Percentiles rank a stretch among this genome's conserved stretches.
phyloP scores from a whole-genome alignment of 2,797 vertebrate genomes.

The Melanotaenia boesemani region DNA sequence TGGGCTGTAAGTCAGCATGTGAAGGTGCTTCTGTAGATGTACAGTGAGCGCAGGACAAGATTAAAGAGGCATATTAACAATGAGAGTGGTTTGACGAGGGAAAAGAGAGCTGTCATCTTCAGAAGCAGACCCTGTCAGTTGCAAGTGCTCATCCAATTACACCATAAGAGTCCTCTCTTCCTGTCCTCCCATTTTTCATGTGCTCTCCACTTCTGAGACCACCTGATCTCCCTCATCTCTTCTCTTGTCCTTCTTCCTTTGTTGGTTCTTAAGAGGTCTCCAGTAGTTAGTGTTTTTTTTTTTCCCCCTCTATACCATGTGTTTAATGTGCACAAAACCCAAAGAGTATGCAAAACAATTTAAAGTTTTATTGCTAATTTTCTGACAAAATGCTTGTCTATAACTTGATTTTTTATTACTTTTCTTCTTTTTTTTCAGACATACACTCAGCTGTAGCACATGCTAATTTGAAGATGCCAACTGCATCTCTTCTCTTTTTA shows the following conservation, averaged over 20 bases:
- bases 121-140: conserved; percentile 59
- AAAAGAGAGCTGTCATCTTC: conserved; percentile 70
- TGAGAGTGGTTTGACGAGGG: conserved; percentile 41
- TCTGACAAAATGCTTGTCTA: not conserved
- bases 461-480: too few relatives aligned
- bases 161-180: conserved; percentile 51
- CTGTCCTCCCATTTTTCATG: conserved; percentile 31
- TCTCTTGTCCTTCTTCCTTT: conserved; percentile 32
- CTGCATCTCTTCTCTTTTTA: too few relatives aligned
- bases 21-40: conserved; percentile 40
- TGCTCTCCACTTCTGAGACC: conserved; percentile 41
- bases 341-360: not conserved
- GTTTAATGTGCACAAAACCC: conserved; percentile 5
- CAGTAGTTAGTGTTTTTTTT: conserved; percentile 25
- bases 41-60: conserved; percentile 40
- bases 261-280: conserved; percentile 23
- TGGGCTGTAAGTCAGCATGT: conserved; percentile 34
- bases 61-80: conserved; percentile 55
- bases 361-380: conserved; percentile 5
- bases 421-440: not conserved
- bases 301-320: conserved; percentile 1
- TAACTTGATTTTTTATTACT: not conserved
- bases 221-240: conserved; percentile 51
- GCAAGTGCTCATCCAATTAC: conserved; percentile 75
- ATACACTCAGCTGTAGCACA: too few relatives aligned